Percentiles rank a stretch among this genome's conserved stretches.
These are phyloP conservation scores for Gymnodraco acuticeps DNA, from an alignment of 2,797 vertebrate genomes.

Conservation along the genomic window DNA sequence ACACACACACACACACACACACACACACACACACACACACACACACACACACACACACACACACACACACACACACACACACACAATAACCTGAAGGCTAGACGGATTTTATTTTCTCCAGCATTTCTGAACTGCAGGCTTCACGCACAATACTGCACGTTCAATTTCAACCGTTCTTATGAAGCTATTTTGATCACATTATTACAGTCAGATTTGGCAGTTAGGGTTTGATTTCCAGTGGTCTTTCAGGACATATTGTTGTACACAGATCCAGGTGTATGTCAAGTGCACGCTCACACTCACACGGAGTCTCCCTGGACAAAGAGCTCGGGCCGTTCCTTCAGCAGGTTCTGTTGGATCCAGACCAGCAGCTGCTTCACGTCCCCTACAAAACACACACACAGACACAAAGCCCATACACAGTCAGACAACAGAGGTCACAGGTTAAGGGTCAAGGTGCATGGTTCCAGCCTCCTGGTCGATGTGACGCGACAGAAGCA, in stretches of 20 bases:
- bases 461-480: constrained; percentile 81
- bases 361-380: constrained; percentile 95
- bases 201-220: neutral
- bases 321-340: constrained; percentile 95
- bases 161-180: neutral
- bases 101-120: neutral
- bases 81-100: constrained; percentile 37
- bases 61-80: constrained; percentile 36
- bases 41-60: too few species aligned
- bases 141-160: neutral
- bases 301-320: constrained; percentile 96
- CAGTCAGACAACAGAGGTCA: constrained; percentile 76
- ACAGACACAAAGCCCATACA: constrained; percentile 57
- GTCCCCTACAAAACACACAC: constrained; percentile 86
- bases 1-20: constrained; percentile 13
- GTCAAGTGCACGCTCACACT: constrained; percentile 80
- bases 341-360: constrained; percentile 95
- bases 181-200: neutral
- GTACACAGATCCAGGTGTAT: constrained; percentile 59
- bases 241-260: constrained; percentile 1
- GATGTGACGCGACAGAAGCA: constrained; percentile 86
- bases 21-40: constrained; percentile 33
- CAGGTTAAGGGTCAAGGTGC: constrained; percentile 85
- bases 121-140: constrained; percentile 16
- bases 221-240: neutral